Percentiles rank a stretch among this genome's conserved stretches.
Conservation (phyloP, 2,797 vertebrate genomes). For the Oophaga sylvatica region DNA sequence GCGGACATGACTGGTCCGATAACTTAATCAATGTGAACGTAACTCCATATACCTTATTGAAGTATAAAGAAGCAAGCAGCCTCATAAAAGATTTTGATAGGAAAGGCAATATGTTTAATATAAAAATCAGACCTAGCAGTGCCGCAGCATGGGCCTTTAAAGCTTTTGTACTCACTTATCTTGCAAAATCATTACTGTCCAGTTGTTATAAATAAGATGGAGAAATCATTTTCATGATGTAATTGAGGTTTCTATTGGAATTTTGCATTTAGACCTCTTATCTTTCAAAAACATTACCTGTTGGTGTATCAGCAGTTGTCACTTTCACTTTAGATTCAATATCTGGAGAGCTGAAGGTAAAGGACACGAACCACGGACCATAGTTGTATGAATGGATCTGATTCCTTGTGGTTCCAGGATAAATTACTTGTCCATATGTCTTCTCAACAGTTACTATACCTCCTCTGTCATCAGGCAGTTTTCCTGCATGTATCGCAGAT, state of each 20-base stretch:
- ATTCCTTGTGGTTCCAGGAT: slow-evolving; percentile 29
- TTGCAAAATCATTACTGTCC: neutral
- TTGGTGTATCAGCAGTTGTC: neutral
- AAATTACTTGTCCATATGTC: neutral
- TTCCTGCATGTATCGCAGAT: slow-evolving; percentile 39
- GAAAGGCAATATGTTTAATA: too few species aligned
- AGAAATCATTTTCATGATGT: neutral
- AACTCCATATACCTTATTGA: too few species aligned
- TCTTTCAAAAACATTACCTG: slow-evolving; percentile 6
- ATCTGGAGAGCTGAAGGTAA: slow-evolving; percentile 1
- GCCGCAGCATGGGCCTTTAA: neutral
- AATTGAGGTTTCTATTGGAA: neutral
- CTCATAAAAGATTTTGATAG: too few species aligned
- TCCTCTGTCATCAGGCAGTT: neutral
- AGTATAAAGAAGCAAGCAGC: too few species aligned
- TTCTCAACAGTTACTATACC: neutral
- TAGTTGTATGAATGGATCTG: neutral
- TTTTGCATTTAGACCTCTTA: neutral
- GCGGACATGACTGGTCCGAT: too few species aligned
- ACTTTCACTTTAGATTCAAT: neutral
- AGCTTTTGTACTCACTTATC: neutral
- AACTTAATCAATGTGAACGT: too few species aligned
- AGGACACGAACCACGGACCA: slow-evolving; percentile 42
- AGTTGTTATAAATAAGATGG: neutral
- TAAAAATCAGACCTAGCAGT: too few species aligned